A percentile compares a stretch with the other conserved stretches of the same genome.
Evolutionary conservation across 2,797 vertebrate genomes (phyloP).

Genomic region (Leptodactylus fallax): DNA sequence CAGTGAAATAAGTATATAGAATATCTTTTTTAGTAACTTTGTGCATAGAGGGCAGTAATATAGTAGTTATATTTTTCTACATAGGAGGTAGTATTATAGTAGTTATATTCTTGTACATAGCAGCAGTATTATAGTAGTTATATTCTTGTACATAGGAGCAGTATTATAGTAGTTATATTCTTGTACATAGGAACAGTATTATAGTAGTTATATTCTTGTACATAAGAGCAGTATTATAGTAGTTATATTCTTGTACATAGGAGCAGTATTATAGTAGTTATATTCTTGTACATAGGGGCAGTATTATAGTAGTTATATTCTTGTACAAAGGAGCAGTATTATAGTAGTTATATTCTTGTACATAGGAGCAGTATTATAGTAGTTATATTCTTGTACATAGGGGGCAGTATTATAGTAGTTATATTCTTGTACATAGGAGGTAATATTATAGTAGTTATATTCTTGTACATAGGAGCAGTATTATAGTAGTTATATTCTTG

Average conservation of each 20-base stretch:
- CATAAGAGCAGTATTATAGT: not conserved
- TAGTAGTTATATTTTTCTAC: not conserved
- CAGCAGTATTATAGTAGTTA: conserved; percentile 19
- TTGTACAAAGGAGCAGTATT: not conserved
- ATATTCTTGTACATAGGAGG: conserved; percentile 10
- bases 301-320: conserved; percentile 13
- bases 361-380: conserved; percentile 2
- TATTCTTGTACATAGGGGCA: not conserved
- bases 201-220: conserved; percentile 20
- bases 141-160: conserved; percentile 4
- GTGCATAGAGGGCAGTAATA: not conserved
- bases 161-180: conserved; percentile 30
- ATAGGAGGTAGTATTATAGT: conserved; percentile 12
- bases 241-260: conserved; percentile 4
- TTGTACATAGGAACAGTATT: conserved; percentile 9
- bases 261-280: conserved; percentile 7
- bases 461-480: conserved; percentile 4
- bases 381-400: not conserved
- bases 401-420: conserved; percentile 11
- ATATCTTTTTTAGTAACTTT: no score
- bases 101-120: conserved; percentile 18
- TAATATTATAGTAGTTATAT: conserved; percentile 15
- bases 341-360: conserved; percentile 18
- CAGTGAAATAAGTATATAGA: no score
- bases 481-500: conserved; percentile 5